Evolutionary conservation across 2,888 invertebrate species (phyloP).

Genomic region (Schrankia costaestrigalis): DNA sequence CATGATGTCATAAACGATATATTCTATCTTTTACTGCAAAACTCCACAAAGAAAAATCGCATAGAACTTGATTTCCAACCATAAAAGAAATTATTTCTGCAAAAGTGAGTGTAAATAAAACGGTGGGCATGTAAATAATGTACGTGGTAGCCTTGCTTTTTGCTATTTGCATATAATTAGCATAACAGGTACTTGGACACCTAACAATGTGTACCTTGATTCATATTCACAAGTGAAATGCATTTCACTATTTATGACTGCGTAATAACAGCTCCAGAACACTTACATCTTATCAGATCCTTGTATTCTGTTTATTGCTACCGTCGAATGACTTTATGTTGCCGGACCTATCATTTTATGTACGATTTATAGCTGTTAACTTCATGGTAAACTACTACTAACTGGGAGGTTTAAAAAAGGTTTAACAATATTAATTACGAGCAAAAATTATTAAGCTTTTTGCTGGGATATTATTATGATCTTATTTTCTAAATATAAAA

Average conservation of each 20-base stretch:
- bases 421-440: conserved; percentile 2
- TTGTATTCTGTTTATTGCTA: conserved; percentile 39
- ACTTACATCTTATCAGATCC: conserved; percentile 39
- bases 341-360: conserved; percentile 22
- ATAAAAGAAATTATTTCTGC: too few species aligned
- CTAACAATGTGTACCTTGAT: conserved; percentile 22
- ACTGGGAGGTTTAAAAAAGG: too few species aligned
- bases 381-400: too few species aligned
- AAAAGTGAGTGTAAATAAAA: too few species aligned
- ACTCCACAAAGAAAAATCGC: too few species aligned
- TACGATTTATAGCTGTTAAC: conserved; percentile 18
- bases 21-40: too few species aligned
- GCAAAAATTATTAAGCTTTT: neutral
- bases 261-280: conserved; percentile 40
- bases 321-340: conserved; percentile 26
- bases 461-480: conserved; percentile 25
- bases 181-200: conserved; percentile 10
- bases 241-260: conserved; percentile 37
- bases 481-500: conserved; percentile 45
- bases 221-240: conserved; percentile 29
- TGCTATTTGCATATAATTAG: conserved; percentile 2
- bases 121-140: neutral
- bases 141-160: too few species aligned
- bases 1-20: too few species aligned
- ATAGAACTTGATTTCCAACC: too few species aligned